Conservation (phyloP, 2,797 vertebrate genomes). For the Monodelphis domestica region DNA sequence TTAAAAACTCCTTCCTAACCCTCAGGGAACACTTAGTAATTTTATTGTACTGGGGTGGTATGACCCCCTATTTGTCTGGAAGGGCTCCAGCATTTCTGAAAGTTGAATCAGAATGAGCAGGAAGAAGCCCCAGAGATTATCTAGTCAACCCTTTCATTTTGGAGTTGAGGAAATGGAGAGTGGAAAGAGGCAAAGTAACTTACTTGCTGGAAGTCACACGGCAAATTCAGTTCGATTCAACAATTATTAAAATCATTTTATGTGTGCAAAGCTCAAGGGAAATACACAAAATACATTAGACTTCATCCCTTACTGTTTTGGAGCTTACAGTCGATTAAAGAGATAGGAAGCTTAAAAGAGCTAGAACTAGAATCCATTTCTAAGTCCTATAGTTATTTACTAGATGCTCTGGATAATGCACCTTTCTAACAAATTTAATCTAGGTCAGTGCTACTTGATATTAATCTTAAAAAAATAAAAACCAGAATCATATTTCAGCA, state of each 20-base stretch:
- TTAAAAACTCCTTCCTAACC: too few species aligned
- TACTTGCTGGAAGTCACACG: neutral
- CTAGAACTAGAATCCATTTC: neutral
- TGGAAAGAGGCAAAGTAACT: neutral
- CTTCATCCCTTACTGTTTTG: neutral
- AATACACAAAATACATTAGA: neutral
- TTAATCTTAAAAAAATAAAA: neutral
- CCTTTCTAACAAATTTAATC: neutral
- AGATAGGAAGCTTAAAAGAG: neutral
- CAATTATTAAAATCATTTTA: neutral
- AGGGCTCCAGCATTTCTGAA: neutral
- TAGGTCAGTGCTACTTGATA: neutral
- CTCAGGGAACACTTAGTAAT: neutral
- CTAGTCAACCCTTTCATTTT: neutral
- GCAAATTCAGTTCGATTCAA: neutral
- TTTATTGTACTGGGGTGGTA: slow-evolving; percentile 26
- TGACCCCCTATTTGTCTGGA: slow-evolving; percentile 2
- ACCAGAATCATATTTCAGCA: neutral
- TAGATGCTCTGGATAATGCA: neutral
- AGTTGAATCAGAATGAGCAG: slow-evolving; percentile 7
- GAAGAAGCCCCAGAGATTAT: neutral
- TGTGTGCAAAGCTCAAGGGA: too few species aligned
- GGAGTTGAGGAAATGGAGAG: neutral
- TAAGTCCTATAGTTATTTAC: neutral
- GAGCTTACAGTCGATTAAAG: neutral